Percentiles rank a stretch among this genome's conserved stretches.
These are phyloP conservation scores for Meda fulgida DNA, from an alignment of 2,797 vertebrate species.

Conservation along the genomic window DNA sequence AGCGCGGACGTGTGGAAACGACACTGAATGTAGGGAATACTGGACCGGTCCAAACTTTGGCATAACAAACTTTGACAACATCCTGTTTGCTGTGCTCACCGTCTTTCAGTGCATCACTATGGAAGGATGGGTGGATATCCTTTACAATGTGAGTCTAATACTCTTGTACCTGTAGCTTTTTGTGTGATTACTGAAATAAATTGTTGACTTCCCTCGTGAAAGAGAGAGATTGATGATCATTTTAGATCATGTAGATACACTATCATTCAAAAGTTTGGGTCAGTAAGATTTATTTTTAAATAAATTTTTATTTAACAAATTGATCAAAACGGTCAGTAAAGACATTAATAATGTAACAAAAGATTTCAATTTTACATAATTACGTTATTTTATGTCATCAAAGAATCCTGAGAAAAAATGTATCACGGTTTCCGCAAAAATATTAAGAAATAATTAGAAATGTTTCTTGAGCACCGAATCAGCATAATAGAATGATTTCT, in stretches of 20 bases:
- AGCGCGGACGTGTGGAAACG: conserved; percentile 82
- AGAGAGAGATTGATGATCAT: not conserved
- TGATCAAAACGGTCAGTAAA: not conserved
- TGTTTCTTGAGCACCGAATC: not conserved
- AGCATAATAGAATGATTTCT: not conserved
- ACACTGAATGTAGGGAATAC: conserved; percentile 81
- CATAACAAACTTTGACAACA: conserved; percentile 98
- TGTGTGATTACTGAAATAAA: not conserved
- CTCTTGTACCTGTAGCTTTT: not conserved
- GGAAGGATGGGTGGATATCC: conserved; percentile 98
- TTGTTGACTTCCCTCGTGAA: not conserved
- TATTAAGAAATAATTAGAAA: not conserved
- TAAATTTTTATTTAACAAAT: not conserved
- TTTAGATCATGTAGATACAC: not conserved
- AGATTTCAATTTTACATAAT: not conserved
- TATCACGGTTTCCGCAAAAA: not conserved
- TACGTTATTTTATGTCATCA: not conserved
- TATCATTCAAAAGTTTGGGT: not conserved
- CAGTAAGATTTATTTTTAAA: not conserved
- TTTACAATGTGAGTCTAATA: conserved; percentile 90
- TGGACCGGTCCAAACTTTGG: conserved; percentile 95
- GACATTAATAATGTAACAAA: not conserved
- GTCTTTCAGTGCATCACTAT: conserved; percentile 99
- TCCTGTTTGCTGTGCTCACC: conserved; percentile 92
- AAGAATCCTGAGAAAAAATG: not conserved